Percentiles rank a stretch among this genome's conserved stretches.
These are phyloP conservation scores for Tenthredo mesomela DNA, from an alignment of 2,888 invertebrate species.

Conservation along the genomic window DNA sequence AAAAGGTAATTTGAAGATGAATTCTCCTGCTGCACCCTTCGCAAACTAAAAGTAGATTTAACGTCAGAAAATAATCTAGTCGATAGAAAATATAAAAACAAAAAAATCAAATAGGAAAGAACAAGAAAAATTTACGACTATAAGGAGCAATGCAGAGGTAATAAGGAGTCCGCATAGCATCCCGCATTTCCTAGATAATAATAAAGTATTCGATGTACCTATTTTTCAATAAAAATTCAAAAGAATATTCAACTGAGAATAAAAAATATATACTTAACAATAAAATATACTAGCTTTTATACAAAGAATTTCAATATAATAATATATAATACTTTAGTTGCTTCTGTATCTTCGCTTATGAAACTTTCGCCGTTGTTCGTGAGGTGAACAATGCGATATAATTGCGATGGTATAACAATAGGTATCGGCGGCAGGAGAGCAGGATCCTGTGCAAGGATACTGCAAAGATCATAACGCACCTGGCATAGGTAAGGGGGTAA, in stretches of 20 bases:
- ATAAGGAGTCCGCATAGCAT: background rate
- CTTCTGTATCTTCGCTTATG: background rate
- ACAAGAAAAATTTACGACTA: background rate
- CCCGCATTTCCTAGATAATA: background rate
- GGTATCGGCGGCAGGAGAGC: background rate
- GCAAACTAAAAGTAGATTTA: background rate
- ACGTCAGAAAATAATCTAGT: background rate
- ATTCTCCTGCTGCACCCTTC: background rate
- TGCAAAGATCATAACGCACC: constrained; percentile 45
- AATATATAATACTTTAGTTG: background rate
- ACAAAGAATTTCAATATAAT: background rate
- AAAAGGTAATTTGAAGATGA: background rate
- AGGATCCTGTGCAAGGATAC: background rate
- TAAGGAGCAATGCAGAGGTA: background rate
- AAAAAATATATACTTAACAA: background rate
- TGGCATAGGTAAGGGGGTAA: constrained; percentile 54
- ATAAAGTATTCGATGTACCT: background rate
- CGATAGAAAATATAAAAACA: background rate
- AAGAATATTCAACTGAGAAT: background rate
- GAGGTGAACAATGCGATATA: constrained; percentile 31
- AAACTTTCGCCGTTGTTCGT: constrained; percentile 4
- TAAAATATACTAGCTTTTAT: background rate
- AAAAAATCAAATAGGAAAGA: background rate
- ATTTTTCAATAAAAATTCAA: background rate
- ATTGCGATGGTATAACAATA: constrained; percentile 42